Base-by-base conservation (phyloP, 1,140 invertebrate genomes). In the Sweltsa coloradensis region DNA sequence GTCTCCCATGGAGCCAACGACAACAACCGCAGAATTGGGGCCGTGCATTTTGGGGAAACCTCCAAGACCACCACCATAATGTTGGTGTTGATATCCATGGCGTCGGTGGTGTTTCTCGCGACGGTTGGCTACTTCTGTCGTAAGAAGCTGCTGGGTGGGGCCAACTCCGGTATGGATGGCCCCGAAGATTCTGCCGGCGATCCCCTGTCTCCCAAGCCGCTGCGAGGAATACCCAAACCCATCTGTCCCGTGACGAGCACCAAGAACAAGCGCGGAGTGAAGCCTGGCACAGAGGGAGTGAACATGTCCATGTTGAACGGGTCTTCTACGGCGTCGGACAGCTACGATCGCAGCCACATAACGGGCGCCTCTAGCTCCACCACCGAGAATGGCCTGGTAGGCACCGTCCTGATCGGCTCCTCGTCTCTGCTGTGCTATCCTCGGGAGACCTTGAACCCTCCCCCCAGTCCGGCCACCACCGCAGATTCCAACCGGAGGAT, bases 391-490 rank as follows among this genome's bases (percentile, higher is more conserved):
- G 72, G 64, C 54, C 36, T 11, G 14, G 18, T 47, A 42, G 18
- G 18, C 34, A 31, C 45, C 23, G 22, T 46, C n/a, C 46, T 48
- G 6, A 21, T 48, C 19, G 41, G 37, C 1, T 48, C 57, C 56
- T 64, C 48, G 56, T 67, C 50, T 29, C 52, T 55, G 14, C 24
- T 53, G 18, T 67, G 75, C 45, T 90, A 89, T 65, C 87, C 87
- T 1, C 73, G 79, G 44, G 85, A 87, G 58, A 85, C 84, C 1
- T 66, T 89, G 19, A 92, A 94, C 66, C 90, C 90, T 27, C 90
- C 90, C 3, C 90, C 90, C 1, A 87, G 82, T 64, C 90, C 90
- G 1, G 83, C 85, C 0, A 85, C 84, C 1, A 78, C 79, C 6
- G 76, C 74, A 5, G 74, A 70, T 49, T 73, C 71, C 2, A 72